Evolutionary conservation across 2,113 vertebrate species (phyloP).

Genomic region (Holacanthus passer): DNA sequence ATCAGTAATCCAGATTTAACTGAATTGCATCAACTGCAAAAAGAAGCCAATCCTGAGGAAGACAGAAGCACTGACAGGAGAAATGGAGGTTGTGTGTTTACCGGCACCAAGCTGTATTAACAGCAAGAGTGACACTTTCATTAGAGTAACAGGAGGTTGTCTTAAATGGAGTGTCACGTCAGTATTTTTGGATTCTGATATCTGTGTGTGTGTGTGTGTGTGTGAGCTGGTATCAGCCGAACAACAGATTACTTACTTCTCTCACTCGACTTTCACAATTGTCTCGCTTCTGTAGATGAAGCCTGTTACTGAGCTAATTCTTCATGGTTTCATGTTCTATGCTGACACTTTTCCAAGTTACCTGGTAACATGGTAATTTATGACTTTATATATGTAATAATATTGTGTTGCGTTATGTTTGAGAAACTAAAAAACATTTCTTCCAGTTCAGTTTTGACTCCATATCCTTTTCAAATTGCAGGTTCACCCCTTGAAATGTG

Average conservation of each 20-base stretch:
- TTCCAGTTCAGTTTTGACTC: not conserved
- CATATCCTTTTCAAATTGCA: not conserved
- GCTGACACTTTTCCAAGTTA: not conserved
- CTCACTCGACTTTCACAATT: not conserved
- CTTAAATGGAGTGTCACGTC: slow-evolving; percentile 29
- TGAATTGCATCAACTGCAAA: not conserved
- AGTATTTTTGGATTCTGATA: slow-evolving; percentile 6
- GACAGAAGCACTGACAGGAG: not conserved
- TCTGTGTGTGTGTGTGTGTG: slow-evolving; percentile 14
- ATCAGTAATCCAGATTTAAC: not conserved
- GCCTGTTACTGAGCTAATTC: not conserved
- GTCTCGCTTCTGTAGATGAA: not conserved
- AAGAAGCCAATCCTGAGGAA: not conserved
- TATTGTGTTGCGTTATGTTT: too few species aligned
- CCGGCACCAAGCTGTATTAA: slow-evolving; percentile 15
- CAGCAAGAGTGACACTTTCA: slow-evolving; percentile 50
- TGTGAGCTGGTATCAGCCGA: not conserved
- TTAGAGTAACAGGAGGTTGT: slow-evolving; percentile 40
- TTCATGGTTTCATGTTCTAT: not conserved
- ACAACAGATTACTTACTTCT: not conserved
- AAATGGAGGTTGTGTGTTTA: slow-evolving; percentile 15
- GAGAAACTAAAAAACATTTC: not conserved
- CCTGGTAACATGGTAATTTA: not conserved
- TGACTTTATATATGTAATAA: not conserved
- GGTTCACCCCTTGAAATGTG: not conserved